Evolutionary conservation across 2,113 vertebrate species (phyloP).

Genomic region (Bothrops jararaca): DNA sequence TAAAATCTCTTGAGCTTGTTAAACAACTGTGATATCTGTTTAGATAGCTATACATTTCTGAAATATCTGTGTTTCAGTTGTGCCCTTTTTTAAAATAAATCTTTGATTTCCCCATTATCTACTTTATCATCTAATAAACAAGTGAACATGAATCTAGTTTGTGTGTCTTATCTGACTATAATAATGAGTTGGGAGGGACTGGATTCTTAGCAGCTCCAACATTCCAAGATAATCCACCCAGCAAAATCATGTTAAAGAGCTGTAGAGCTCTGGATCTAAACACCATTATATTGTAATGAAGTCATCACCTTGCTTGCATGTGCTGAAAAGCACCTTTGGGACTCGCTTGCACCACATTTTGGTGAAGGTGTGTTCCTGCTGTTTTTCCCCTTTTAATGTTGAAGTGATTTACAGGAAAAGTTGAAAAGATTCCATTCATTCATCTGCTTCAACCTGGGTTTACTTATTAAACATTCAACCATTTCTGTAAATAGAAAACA

Average conservation of each 20-base stretch:
- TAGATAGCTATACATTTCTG: neutral
- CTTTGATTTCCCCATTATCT: conserved; percentile 3
- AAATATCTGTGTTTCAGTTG: neutral
- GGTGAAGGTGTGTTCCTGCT: accelerated
- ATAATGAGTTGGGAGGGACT: neutral
- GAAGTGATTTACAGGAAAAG: neutral
- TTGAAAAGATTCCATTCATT: neutral
- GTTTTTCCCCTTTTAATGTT: neutral
- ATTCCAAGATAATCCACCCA: neutral
- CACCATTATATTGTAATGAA: neutral
- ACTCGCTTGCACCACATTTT: neutral
- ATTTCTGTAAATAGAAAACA: neutral
- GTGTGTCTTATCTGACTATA: neutral
- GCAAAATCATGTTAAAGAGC: neutral
- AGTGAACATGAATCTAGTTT: neutral
- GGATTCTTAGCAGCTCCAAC: neutral
- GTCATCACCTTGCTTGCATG: neutral
- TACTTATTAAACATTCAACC: neutral
- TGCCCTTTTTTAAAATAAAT: neutral
- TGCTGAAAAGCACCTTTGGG: too few species aligned
- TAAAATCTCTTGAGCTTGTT: neutral
- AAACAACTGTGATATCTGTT: neutral
- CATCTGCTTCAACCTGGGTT: neutral
- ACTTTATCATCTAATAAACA: conserved; percentile 48
- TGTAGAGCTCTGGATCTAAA: neutral